A percentile compares a stretch with the other conserved stretches of the same genome.
phyloP scores from a whole-genome alignment of 2,888 invertebrate species.

The Leucoma salicis region DNA sequence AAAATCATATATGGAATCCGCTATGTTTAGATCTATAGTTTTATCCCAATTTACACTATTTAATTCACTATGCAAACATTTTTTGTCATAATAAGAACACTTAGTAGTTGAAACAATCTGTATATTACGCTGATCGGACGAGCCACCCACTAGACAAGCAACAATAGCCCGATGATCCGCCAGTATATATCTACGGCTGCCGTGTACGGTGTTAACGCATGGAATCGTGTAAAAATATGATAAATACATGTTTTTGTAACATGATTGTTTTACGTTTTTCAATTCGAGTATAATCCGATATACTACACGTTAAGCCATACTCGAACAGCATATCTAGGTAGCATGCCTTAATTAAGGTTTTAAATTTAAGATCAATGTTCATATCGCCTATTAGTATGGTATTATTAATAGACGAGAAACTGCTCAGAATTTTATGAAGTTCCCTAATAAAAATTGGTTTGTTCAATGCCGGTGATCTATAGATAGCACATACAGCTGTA shows the following conservation, averaged over 20 bases:
- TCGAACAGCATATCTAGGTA: not conserved
- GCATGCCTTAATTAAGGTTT: not conserved
- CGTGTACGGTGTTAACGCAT: slow-evolving; percentile 19
- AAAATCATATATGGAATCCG: too few species aligned
- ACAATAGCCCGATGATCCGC: slow-evolving; percentile 23
- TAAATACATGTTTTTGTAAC: slow-evolving; percentile 27
- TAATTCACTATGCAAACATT: not conserved
- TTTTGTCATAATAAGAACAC: not conserved
- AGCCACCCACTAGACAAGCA: not conserved
- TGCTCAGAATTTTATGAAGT: not conserved
- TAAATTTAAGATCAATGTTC: not conserved
- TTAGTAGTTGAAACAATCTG: not conserved
- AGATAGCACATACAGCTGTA: not conserved
- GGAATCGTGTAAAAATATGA: slow-evolving; percentile 27
- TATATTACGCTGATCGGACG: not conserved
- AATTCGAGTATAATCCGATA: slow-evolving; percentile 17
- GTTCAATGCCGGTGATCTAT: not conserved
- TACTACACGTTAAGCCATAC: slow-evolving; percentile 12
- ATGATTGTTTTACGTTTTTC: slow-evolving; percentile 14
- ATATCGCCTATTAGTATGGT: not conserved
- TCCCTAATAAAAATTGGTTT: not conserved
- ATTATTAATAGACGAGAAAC: not conserved
- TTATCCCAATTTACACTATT: not conserved
- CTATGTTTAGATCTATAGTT: not conserved
- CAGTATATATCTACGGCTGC: slow-evolving; percentile 20